Evolutionary conservation across 1,140 invertebrate species (phyloP).

Genomic region (Atta colombica): DNA sequence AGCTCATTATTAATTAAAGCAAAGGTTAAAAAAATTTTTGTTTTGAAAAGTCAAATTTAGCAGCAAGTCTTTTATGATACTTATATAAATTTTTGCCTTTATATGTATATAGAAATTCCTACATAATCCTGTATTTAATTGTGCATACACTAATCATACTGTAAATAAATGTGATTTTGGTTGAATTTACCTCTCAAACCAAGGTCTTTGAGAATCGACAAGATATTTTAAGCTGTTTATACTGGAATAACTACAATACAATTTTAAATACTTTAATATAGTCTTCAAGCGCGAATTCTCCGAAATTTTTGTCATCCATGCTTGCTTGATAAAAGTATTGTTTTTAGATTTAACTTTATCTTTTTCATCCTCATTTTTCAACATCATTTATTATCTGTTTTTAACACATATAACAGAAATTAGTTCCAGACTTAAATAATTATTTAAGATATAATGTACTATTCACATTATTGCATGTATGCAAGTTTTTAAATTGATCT

Average conservation of each 20-base stretch:
- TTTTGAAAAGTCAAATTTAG: too few species aligned
- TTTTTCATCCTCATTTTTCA: not conserved
- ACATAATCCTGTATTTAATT: not conserved
- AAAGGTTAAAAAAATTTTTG: too few species aligned
- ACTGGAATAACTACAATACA: slow-evolving; percentile 68
- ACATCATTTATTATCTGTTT: slow-evolving; percentile 9
- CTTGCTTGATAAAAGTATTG: not conserved
- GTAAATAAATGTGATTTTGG: not conserved
- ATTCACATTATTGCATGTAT: too few species aligned
- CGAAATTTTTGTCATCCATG: not conserved
- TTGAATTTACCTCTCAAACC: slow-evolving; percentile 68
- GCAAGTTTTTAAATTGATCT: too few species aligned
- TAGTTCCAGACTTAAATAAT: not conserved
- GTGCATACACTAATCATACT: not conserved
- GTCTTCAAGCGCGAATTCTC: not conserved
- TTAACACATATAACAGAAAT: not conserved
- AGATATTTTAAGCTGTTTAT: slow-evolving; percentile 66
- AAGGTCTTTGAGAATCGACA: slow-evolving; percentile 43
- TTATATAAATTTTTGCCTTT: too few species aligned
- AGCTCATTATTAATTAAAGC: too few species aligned
- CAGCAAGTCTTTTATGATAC: too few species aligned
- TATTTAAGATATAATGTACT: not conserved
- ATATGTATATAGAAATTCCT: not conserved
- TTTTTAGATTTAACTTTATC: slow-evolving; percentile 22
- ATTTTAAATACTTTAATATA: slow-evolving; percentile 61